Evolutionary conservation across 2,888 invertebrate genomes (phyloP).

Genomic region (Megaustenia siamemsis): DNA sequence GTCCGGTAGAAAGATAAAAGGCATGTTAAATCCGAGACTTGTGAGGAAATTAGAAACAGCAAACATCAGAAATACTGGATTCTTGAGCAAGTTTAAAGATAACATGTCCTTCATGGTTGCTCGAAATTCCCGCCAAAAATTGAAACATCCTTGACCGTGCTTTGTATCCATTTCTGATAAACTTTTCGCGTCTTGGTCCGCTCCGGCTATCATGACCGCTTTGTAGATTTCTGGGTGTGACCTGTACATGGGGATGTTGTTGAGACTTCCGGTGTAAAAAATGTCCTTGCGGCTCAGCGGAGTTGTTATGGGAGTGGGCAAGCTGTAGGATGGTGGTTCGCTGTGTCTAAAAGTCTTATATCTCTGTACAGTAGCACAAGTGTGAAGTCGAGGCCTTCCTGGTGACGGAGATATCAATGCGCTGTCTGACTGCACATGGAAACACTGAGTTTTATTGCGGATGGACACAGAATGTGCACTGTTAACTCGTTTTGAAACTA

Average conservation of each 20-base stretch:
- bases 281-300: slow-evolving; percentile 87
- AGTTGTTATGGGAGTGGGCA: slow-evolving; percentile 14
- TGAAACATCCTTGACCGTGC: background rate
- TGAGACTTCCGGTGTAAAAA: slow-evolving; percentile 90
- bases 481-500: background rate
- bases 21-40: slow-evolving; percentile 87
- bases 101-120: slow-evolving; percentile 84
- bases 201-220: slow-evolving; percentile 76
- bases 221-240: slow-evolving; percentile 78
- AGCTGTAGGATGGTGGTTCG: background rate
- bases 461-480: background rate
- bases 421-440: background rate
- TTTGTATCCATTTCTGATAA: background rate
- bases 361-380: background rate
- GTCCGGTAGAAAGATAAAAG: slow-evolving; percentile 91
- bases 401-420: background rate
- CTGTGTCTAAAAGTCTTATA: background rate
- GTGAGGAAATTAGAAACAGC: slow-evolving; percentile 61
- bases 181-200: slow-evolving; percentile 48
- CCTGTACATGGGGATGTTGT: slow-evolving; percentile 81
- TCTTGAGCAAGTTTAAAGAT: slow-evolving; percentile 82
- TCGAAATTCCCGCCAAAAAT: slow-evolving; percentile 63
- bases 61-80: slow-evolving; percentile 62
- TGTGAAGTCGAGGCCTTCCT: background rate
- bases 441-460: background rate